phyloP scores from a whole-genome alignment of 2,888 invertebrate genomes.

The Xylophagus ater region DNA sequence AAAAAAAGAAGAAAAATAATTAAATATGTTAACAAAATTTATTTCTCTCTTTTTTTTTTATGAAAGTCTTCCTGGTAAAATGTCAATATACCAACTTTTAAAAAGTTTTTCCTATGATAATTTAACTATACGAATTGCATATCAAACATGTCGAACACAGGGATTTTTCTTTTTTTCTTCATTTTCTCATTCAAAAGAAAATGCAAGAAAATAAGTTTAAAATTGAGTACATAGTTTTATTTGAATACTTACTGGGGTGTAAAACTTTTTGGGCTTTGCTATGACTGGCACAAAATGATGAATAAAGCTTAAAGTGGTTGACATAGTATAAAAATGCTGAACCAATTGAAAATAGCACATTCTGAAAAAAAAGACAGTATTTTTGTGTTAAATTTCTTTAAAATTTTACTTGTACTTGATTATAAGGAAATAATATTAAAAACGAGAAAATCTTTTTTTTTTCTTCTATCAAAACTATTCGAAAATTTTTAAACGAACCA shows the following conservation, averaged over 20 bases:
- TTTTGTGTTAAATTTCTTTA: not conserved
- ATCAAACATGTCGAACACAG: too few relatives aligned
- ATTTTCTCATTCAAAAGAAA: too few relatives aligned
- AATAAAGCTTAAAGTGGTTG: slow-evolving; percentile 97
- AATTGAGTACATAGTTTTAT: not conserved
- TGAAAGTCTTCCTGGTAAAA: not conserved
- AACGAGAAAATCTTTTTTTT: not conserved
- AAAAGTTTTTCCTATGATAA: too few relatives aligned
- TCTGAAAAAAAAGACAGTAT: slow-evolving; percentile 57
- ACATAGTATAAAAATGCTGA: slow-evolving; percentile 96
- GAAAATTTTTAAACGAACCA: not conserved
- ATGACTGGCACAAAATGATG: slow-evolving; percentile 97
- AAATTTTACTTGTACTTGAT: not conserved
- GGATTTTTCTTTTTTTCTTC: too few relatives aligned
- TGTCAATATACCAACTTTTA: too few relatives aligned
- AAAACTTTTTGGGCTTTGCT: slow-evolving; percentile 97
- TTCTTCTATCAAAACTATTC: not conserved
- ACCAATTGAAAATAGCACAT: slow-evolving; percentile 88
- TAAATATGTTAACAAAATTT: slow-evolving; percentile 33
- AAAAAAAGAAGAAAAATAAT: slow-evolving; percentile 29
- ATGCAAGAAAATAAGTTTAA: too few relatives aligned
- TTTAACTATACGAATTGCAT: too few relatives aligned
- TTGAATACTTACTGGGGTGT: slow-evolving; percentile 77
- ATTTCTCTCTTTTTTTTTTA: slow-evolving; percentile 23
- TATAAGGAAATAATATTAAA: not conserved